Evolutionary conservation across 2,113 vertebrate species (phyloP), one percentile per base, ranked within the genome.

Genomic region (Sylvilagus bachmani): DNA sequence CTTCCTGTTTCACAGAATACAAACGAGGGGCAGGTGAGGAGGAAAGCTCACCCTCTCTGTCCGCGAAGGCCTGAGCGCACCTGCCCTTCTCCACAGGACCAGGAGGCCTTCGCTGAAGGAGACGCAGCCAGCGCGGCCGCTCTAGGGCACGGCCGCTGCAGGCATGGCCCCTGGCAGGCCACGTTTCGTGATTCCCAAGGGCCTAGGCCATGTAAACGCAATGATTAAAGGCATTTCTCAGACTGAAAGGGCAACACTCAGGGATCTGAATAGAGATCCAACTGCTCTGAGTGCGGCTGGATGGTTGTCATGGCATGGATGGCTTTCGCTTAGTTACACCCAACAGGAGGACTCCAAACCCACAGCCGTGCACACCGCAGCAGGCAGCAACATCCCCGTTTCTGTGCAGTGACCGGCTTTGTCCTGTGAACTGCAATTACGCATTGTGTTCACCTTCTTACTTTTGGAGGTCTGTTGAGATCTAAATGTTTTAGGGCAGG

Each of bases 211-310:
- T 75, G 31, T 96, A 94, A 96, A 90, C 61, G 27, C 51, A 93
- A 69, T 95, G 92, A 97, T 86, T 93, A 96, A 93, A 95, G 94
- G 66, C 84, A 71, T 89, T 86, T 94, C 74, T 97, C 82, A 67
- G 78, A 90, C 29, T 96, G 25, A 36, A 77, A 31, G 16, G 78
- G 67, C 55, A 95, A 90, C 89, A 64, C 78, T 44, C 10, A 94
- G 87, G 70, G 78, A 75, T 89, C 24, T 83, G 74, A 93, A 87
- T 64, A 86, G 64, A 90, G 88, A 86, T 69, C 51, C 31, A 90
- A 90, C 8, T 55, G 80, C 25, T 93, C 86, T 95, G 93, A 82
- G 86, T 36, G 2, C 92, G 53, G 85, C 61, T 86, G 38, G 44
- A 55, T 86, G 69, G 21, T 95, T n/a, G n/a, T n/a, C n/a, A n/a